Evolutionary conservation across 53 echinoderm and acorn worm genomes (phyloP).

Genomic region (Echinarachnius parma): DNA sequence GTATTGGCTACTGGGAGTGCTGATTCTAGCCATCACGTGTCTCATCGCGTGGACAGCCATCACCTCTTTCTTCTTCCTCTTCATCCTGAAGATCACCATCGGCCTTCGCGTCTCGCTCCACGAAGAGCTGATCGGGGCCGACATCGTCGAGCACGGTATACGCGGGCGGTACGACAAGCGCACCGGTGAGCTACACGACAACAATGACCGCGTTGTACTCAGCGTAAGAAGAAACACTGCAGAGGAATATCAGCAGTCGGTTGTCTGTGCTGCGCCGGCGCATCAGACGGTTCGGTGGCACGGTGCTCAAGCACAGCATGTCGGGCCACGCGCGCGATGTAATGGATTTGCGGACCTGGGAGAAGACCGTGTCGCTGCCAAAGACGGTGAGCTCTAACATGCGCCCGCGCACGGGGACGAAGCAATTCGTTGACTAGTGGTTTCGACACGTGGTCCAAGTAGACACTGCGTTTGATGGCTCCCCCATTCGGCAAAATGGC

Average conservation of each 20-base stretch:
- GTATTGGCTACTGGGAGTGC: slow-evolving; percentile 65
- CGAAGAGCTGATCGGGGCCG: slow-evolving; percentile 85
- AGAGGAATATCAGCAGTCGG: slow-evolving; percentile 37
- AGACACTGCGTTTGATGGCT: too few species aligned
- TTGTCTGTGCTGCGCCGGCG: slow-evolving; percentile 12
- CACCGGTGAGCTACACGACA: slow-evolving; percentile 62
- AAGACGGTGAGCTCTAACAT: too few species aligned
- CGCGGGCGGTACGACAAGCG: slow-evolving; percentile 75
- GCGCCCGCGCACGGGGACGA: too few species aligned
- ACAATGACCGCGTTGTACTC: slow-evolving; percentile 50
- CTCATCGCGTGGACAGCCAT: slow-evolving; percentile 68
- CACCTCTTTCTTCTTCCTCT: slow-evolving; percentile 55
- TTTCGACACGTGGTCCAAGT: too few species aligned
- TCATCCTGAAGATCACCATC: slow-evolving; percentile 61
- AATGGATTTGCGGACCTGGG: too few species aligned
- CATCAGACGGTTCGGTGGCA: slow-evolving; percentile 30
- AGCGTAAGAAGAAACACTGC: slow-evolving; percentile 32
- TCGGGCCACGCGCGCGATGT: too few species aligned
- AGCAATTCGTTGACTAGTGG: too few species aligned
- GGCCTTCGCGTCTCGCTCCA: slow-evolving; percentile 85
- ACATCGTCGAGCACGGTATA: slow-evolving; percentile 88
- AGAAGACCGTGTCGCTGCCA: too few species aligned
- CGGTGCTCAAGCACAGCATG: slow-evolving; percentile 18
- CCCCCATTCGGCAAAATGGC: too few species aligned
- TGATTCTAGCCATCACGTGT: slow-evolving; percentile 52